Evolutionary conservation across 2,888 invertebrate genomes (phyloP).

Genomic region (Pheosia gnoma): DNA sequence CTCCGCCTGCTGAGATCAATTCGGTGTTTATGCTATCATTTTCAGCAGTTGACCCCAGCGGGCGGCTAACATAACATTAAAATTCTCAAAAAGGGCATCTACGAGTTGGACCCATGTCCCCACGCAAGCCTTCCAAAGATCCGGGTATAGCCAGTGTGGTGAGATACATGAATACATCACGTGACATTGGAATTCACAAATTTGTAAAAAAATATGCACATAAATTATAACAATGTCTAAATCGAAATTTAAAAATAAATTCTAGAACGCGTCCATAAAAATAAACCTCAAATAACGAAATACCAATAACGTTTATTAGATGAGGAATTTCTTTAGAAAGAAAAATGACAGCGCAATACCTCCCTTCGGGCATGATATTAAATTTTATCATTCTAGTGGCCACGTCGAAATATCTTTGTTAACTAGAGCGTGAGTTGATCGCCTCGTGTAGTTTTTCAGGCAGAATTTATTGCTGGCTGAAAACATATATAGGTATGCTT

Average conservation of each 20-base stretch:
- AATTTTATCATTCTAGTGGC: constrained; percentile 68
- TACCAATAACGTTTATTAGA: constrained; percentile 56
- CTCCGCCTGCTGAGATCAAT: too few species aligned
- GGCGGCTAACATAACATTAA: too few species aligned
- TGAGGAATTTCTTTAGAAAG: constrained; percentile 44
- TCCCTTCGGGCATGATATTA: constrained; percentile 58
- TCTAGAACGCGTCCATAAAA: constrained; percentile 4
- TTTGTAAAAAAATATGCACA: too few species aligned
- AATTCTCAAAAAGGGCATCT: too few species aligned
- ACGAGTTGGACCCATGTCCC: too few species aligned
- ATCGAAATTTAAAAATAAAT: neutral
- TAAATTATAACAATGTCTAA: too few species aligned
- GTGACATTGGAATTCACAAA: too few species aligned
- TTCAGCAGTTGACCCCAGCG: too few species aligned
- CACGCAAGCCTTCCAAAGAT: too few species aligned
- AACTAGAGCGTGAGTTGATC: constrained; percentile 57
- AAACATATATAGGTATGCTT: neutral
- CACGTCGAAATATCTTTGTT: constrained; percentile 67
- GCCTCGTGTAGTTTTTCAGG: constrained; percentile 53
- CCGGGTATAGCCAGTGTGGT: too few species aligned
- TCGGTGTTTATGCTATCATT: too few species aligned
- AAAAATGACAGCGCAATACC: constrained; percentile 51
- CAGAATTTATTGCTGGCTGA: constrained; percentile 46
- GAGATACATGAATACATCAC: too few species aligned
- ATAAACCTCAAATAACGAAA: constrained; percentile 47